Evolutionary conservation across 37 sponge, comb jelly and placozoan genomes (phyloP), one percentile per base, ranked within the genome.

Genomic region (Tethya wilhelma): DNA sequence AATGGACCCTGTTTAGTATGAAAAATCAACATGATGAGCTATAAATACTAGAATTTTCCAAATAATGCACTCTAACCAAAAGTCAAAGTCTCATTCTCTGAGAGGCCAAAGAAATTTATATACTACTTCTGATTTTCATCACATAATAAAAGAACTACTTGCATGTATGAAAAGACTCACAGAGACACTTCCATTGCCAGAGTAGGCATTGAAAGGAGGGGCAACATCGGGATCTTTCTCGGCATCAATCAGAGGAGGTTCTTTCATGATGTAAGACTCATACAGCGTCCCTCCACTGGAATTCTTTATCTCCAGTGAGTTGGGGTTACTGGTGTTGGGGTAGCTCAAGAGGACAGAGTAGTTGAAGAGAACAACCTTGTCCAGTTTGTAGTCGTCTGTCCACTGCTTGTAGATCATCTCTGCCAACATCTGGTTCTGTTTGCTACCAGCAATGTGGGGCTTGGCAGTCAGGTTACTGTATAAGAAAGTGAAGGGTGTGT

Each of bases 391-490:
- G 44, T 38, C 49, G 2, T 46, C 56, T n/a, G n/a, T n/a, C 93
- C 93, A 95, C 73, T 80, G 73, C 0, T 80, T 39, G 44, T 78
- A 78, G n/a, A 95, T 59, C 28, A 43, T n/a, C 45, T 74, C 34
- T 8, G 96, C 93, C 38, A 95, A 65, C 19, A 77, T 57, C 23
- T 58, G 39, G 74, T 95, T 88, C 44, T 20, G 26, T 0, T 75
- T 66, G 23, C 67, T 77, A 26, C 93, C 96, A 59, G 93, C 93
- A 77, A 91, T 84, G 80, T 95, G 96, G 20, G 96, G 96, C 0
- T 46, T 3, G 9, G 8, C 36, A 19, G 95, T 88, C 29, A 94
- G 77, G 28, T 74, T 69, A 41, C 91, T 91, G 42, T 29, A 32
- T 45, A 1, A 31, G 2, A 31, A 23, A 37, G 65, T 33, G 33